Percentiles rank a stretch among this genome's conserved stretches.
Conservation (phyloP, 2,113 vertebrate species). For the Eretmochelys imbricata region DNA sequence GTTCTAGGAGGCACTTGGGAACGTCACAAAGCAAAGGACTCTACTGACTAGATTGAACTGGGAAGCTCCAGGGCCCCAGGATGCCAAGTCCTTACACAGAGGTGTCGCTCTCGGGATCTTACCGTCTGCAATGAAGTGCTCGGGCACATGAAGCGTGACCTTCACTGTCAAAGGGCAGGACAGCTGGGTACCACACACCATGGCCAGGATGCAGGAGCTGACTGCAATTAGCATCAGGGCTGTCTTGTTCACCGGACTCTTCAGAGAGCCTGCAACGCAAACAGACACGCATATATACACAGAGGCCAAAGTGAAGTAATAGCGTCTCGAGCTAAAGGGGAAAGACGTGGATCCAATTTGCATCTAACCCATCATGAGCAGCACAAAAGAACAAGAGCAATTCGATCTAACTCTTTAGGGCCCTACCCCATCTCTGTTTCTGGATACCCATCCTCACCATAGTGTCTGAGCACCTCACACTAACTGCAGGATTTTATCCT, state of each 20-base stretch:
- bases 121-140: slow-evolving; percentile 99
- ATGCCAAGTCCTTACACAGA: fast-evolving
- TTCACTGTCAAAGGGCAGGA: slow-evolving; percentile 96
- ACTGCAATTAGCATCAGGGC: slow-evolving; percentile 94
- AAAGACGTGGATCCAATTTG: background rate
- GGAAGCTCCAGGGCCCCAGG: fast-evolving
- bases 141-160: slow-evolving; percentile 96
- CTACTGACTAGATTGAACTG: fast-evolving
- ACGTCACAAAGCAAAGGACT: background rate
- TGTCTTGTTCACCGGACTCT: slow-evolving; percentile 95
- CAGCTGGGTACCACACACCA: slow-evolving; percentile 94
- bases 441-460: no score
- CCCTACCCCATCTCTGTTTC: fast-evolving
- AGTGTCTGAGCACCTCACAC: no score
- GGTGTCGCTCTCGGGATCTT: slow-evolving; percentile 64
- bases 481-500: background rate
- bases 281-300: background rate
- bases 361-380: background rate
- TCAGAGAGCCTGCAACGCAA: slow-evolving; percentile 86
- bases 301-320: background rate
- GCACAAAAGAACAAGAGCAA: background rate
- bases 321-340: background rate
- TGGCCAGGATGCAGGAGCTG: slow-evolving; percentile 94
- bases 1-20: background rate
- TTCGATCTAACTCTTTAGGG: fast-evolving